Base-by-base conservation (phyloP, 2,888 invertebrate species). In the Phalera bucephala region DNA sequence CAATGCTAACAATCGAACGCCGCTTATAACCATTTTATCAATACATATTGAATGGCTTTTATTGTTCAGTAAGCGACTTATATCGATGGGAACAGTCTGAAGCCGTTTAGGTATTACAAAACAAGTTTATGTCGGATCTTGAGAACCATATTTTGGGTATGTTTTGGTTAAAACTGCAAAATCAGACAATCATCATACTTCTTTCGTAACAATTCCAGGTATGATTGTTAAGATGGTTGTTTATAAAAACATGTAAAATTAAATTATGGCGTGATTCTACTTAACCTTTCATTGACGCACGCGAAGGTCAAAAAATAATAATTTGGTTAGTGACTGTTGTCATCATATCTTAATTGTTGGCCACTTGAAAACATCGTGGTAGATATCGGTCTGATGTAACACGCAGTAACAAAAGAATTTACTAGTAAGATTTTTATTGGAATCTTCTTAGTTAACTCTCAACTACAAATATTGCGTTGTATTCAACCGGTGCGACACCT, bases 261-360 rank as follows among this genome's bases (percentile, higher is more conserved):
- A 8, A 20, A 20, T 22, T n/a, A 21, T 22, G 20, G 34, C 44
- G 25, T 40, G 36, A 59, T 52, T 25, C 38, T 37, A 36, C 75
- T 76, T 77, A 78, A 64, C 72, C 73, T 73, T 41, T 57, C 44
- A 57, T 64, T 79, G 76, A 79, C 79, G 77, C 45, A 72, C 64
- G 31, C 38, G 52, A 36, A 59, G 77, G 71, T 78, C 70, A 72
- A 44, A 46, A 60, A 66, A 63, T 7, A 52, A 52, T 48, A 52
- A 65, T 6, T 69, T 58, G 43, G 67, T 60, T 59, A 54, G 52
- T 47, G 53, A 47, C 44, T 43, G 35, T 38, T 50, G 41, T 43
- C 28, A 40, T 36, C 45, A 44, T 46, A 57, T 57, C 52, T 60
- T 54, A 50, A 56, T 35, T 48, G 28, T 40, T 31, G 38, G 40